Conservation (phyloP, 2,113 vertebrate species). For the Tylochromis polylepis region DNA sequence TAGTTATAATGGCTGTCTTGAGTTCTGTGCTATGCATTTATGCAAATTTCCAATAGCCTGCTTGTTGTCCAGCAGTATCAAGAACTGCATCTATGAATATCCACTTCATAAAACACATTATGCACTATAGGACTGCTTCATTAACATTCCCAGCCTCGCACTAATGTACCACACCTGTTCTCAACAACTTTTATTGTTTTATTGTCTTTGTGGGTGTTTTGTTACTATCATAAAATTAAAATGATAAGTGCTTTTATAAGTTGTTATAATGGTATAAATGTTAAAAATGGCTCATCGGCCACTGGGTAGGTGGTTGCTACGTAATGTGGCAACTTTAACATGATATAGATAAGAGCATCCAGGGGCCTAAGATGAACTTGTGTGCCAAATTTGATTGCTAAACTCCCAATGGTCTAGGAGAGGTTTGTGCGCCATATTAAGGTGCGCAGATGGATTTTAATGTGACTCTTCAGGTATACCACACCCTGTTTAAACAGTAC, state of each 20-base stretch:
- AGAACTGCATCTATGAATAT: neutral
- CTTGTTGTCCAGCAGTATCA: neutral
- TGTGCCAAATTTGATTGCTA: neutral
- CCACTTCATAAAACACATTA: neutral
- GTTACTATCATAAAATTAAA: neutral
- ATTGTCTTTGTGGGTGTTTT: neutral
- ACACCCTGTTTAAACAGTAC: neutral
- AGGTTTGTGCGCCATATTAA: neutral
- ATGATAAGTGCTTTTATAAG: neutral
- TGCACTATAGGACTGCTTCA: neutral
- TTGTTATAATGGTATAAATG: neutral
- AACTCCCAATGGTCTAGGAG: neutral
- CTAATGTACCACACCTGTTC: neutral
- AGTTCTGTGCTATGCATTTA: no score
- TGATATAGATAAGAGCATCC: neutral
- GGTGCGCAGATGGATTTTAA: neutral
- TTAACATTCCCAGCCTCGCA: neutral
- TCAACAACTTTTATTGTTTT: neutral
- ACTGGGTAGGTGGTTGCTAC: neutral
- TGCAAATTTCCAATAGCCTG: no score
- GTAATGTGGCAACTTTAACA: neutral
- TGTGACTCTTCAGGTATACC: neutral
- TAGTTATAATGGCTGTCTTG: no score
- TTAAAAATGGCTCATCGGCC: neutral
- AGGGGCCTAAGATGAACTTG: neutral